Conservation (phyloP, 2,113 vertebrate species). For the Scytalopus superciliaris region DNA sequence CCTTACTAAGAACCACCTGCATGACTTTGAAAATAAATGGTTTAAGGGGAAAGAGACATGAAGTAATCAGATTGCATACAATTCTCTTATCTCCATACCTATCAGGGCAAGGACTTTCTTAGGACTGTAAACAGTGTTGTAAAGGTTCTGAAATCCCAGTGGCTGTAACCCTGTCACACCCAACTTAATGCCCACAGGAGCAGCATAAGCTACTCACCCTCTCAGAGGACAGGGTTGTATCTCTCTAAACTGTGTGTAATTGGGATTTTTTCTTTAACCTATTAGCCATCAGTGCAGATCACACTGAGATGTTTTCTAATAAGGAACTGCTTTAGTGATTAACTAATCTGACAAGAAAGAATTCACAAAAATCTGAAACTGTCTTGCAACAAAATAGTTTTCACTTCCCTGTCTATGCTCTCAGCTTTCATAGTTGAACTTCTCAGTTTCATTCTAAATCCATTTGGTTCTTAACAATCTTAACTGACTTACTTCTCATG, state of each 20-base stretch:
- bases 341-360: neutral
- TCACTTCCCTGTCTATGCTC: neutral
- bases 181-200: neutral
- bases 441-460: neutral
- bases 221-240: neutral
- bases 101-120: neutral
- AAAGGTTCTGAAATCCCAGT: neutral
- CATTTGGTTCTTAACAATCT: neutral
- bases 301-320: neutral
- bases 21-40: neutral
- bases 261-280: neutral
- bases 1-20: neutral
- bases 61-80: neutral
- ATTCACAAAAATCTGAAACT: neutral
- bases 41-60: neutral
- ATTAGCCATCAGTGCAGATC: neutral
- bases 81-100: neutral
- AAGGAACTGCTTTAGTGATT: neutral
- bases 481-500: neutral
- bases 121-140: neutral
- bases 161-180: neutral
- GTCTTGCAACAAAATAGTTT: neutral
- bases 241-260: neutral
- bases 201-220: neutral
- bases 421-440: neutral